Conservation (phyloP, 2,797 vertebrate genomes). For the Ciconia nigra region DNA sequence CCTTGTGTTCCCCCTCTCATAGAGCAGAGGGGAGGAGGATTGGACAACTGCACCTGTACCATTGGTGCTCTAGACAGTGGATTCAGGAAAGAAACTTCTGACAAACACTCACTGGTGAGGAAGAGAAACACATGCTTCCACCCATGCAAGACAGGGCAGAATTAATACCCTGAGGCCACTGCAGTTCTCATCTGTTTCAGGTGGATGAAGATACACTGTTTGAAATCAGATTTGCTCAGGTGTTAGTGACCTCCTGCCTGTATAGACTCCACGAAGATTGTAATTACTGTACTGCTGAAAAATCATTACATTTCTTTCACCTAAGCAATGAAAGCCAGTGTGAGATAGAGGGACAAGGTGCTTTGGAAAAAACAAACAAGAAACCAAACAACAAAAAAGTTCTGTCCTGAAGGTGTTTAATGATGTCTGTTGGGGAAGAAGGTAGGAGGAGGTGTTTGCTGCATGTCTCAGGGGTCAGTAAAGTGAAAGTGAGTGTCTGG, state of each 20-base stretch:
- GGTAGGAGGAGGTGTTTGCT: background rate
- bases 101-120: background rate
- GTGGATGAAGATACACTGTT: background rate
- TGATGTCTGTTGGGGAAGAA: background rate
- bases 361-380: background rate
- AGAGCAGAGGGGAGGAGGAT: background rate
- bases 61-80: background rate
- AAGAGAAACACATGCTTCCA: background rate
- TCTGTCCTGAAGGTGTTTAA: background rate
- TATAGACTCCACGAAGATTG: background rate
- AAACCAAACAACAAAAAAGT: background rate
- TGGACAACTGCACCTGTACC: background rate
- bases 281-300: conserved; percentile 8
- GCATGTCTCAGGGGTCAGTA: background rate
- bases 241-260: conserved; percentile 1
- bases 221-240: conserved; percentile 6
- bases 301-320: background rate
- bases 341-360: background rate
- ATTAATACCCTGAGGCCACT: conserved; percentile 2
- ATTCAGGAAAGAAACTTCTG: background rate
- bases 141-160: background rate
- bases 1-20: background rate
- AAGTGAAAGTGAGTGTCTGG: background rate
- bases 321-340: background rate
- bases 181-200: background rate